Conservation (phyloP, 2,888 invertebrate species). For the Hetaerina titia region DNA sequence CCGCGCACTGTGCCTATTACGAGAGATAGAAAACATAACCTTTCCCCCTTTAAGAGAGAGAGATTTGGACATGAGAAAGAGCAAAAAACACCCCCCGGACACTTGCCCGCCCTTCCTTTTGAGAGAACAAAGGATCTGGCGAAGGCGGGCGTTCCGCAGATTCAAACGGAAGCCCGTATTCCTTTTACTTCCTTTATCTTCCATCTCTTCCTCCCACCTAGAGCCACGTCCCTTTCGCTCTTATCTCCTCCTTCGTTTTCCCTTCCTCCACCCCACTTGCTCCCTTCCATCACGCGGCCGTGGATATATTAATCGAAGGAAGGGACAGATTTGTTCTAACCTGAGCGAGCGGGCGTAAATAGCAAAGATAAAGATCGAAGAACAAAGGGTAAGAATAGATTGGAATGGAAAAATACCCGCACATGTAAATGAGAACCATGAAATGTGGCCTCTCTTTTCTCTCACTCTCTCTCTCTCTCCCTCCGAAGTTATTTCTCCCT, state of each 20-base stretch:
- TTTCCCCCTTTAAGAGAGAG: neutral
- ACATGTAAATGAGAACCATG: neutral
- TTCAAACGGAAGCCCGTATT: neutral
- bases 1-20: neutral
- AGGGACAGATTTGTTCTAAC: neutral
- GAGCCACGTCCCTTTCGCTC: neutral
- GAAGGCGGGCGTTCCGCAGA: neutral
- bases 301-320: constrained; percentile 35
- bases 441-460: constrained; percentile 36
- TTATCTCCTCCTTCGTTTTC: neutral
- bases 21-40: neutral
- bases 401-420: neutral
- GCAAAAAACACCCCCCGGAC: neutral
- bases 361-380: no score
- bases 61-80: neutral
- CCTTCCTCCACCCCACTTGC: neutral
- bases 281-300: neutral
- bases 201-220: no score
- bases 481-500: constrained; percentile 8
- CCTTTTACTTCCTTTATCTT: neutral
- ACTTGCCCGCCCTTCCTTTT: neutral
- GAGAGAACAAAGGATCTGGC: neutral
- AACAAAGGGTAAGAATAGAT: neutral
- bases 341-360: neutral
- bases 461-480: no score